Evolutionary conservation across 2,888 invertebrate species (phyloP).

Genomic region (Synanthedon vespiformis): DNA sequence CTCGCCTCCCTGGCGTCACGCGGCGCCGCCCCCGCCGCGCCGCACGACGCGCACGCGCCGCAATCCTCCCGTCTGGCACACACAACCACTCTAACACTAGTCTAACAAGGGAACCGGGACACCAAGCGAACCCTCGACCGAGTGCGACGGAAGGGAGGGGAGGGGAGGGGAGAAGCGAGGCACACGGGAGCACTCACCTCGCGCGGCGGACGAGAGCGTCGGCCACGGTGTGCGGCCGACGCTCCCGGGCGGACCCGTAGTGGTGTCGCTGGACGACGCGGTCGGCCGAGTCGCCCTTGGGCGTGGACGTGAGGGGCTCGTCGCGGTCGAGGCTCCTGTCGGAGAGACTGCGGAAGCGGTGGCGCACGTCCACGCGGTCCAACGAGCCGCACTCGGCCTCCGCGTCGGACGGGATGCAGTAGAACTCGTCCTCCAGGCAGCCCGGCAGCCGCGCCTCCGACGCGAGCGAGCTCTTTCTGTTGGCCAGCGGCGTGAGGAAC

Average conservation of each 20-base stretch:
- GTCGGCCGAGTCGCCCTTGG: constrained; percentile 18
- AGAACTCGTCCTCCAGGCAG: constrained; percentile 61
- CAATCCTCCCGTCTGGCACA: constrained; percentile 3
- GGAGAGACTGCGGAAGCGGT: constrained; percentile 35
- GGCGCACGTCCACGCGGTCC: constrained; percentile 38
- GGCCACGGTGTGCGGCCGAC: constrained; percentile 12
- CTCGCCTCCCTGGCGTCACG: constrained; percentile 13
- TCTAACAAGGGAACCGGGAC: constrained; percentile 6
- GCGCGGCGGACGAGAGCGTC: constrained; percentile 30
- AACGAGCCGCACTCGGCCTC: constrained; percentile 26
- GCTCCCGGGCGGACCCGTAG: constrained; percentile 10
- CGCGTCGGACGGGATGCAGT: constrained; percentile 47
- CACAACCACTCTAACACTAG: background rate
- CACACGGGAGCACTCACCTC: constrained; percentile 33
- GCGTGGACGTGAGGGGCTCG: constrained; percentile 36
- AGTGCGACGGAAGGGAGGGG: constrained; percentile 8
- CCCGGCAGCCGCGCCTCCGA: constrained; percentile 44
- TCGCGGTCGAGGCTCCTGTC: constrained; percentile 26
- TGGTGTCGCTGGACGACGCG: constrained; percentile 7
- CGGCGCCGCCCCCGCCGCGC: constrained; percentile 16
- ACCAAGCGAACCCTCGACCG: constrained; percentile 3
- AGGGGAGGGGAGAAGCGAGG: background rate
- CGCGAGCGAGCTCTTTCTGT: constrained; percentile 56
- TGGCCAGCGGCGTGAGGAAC: constrained; percentile 71
- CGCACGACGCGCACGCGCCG: constrained; percentile 6